phyloP scores from a whole-genome alignment of 92 coral and sea anemone species.

The Bergia sp. region DNA sequence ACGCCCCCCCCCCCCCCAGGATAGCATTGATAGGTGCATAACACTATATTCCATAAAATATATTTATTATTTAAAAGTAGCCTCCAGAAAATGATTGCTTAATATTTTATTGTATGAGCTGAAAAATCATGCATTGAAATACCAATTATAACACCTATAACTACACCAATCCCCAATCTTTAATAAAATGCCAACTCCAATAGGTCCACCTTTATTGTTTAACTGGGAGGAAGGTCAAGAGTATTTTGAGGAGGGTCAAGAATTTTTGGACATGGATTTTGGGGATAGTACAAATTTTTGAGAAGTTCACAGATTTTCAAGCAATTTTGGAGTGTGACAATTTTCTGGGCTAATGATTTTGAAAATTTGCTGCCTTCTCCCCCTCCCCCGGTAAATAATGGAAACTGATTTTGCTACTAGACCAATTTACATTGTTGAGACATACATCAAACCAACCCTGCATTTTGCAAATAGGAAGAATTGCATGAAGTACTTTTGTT shows the following conservation, averaged over 20 bases:
- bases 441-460: not conserved
- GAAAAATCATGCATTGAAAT: conserved; percentile 1
- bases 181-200: not conserved
- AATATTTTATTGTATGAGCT: conserved; percentile 2
- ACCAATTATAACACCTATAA: not conserved
- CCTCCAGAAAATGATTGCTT: not conserved
- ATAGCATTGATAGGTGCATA: not conserved
- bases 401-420: not conserved
- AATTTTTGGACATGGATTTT: not conserved
- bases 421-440: conserved; percentile 4
- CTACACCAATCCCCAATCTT: not conserved
- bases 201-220: not conserved
- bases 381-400: conserved; percentile 10
- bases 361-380: conserved; percentile 7
- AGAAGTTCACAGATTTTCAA: too few relatives aligned
- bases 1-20: not conserved
- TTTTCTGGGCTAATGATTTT: conserved; percentile 11
- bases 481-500: not conserved
- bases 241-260: not conserved
- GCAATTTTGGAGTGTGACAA: not conserved
- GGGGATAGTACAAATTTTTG: not conserved
- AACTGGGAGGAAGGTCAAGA: not conserved
- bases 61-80: not conserved
- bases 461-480: conserved; percentile 19
- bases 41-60: conserved; percentile 5